Base-by-base conservation (phyloP, 2,888 invertebrate genomes). In the Nebria brevicollis region DNA sequence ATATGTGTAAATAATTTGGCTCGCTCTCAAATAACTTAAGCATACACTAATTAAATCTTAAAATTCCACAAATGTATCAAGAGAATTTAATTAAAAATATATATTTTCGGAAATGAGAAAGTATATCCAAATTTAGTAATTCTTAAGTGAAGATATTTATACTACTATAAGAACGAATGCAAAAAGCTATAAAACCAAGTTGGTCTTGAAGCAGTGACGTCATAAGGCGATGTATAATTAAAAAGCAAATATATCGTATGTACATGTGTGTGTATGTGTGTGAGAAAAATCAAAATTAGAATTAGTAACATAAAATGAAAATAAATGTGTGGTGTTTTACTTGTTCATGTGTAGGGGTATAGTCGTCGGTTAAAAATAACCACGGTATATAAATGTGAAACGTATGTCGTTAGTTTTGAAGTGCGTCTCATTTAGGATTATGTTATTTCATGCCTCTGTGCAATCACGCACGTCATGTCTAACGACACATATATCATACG, bases 301-400 rank as follows among this genome's bases (percentile, higher is more conserved):
- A 86, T 85, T 85, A 82, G 86, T 85, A 86, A 87, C 88, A 54
- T 87, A 87, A 87, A 87, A 88, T 88, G 87, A 87, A 87, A 87
- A 87, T 86, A 87, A 87, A 87, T 54, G 13, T 54, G 54, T 54
- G 54, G 54, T 54, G 54, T 87, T 86, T 77, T 75, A 77, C 81
- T 81, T 83, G 82, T 78, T 82, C 81, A 82, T 81, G 82, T 82
- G 75, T 82, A 78, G 77, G 79, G 85, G 86, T 86, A 86, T 87
- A 86, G 86, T 86, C 86, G 86, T 86, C 85, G 82, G 80, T 86
- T 87, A 87, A 85, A 87, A 86, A 87, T 87, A 87, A 54, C 85
- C 74, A 68, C 43, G 77, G 26, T 54, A 54, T 54, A 54, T 54
- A 54, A 54, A 54, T 54, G 79, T 75, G 68, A 25, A 66, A 15